phyloP scores from a whole-genome alignment of 2,113 vertebrate genomes.

The Chionis minor region DNA sequence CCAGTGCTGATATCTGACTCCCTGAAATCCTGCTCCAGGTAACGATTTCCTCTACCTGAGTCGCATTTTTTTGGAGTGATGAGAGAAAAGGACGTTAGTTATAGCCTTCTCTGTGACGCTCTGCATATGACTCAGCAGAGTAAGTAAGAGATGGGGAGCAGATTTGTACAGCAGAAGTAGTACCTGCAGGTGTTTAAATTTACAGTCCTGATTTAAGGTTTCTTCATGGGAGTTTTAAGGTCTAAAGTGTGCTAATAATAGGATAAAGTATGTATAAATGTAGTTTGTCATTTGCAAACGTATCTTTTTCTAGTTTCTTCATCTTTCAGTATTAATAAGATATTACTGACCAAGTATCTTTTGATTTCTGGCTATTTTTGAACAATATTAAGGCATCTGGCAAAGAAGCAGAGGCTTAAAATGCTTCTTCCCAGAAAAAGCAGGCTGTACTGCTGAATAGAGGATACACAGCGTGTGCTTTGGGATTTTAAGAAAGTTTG shows the following conservation, averaged over 20 bases:
- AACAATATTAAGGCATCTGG: not conserved
- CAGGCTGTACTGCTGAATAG: not conserved
- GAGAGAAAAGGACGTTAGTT: not conserved
- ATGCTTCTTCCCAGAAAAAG: not conserved
- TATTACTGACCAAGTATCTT: not conserved
- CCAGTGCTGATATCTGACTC: not conserved
- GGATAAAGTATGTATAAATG: not conserved
- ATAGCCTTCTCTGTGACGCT: not conserved
- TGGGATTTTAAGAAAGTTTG: not conserved
- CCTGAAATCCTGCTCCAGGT: not conserved
- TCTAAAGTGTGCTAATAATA: not conserved
- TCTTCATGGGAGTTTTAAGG: not conserved
- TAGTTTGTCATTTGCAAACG: not conserved
- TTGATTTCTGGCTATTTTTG: not conserved
- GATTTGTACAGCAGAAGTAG: not conserved
- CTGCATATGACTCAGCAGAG: not conserved
- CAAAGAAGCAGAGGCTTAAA: not conserved
- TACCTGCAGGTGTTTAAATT: not conserved
- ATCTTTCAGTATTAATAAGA: constrained; percentile 17
- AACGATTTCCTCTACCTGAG: not conserved
- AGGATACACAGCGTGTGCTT: not conserved
- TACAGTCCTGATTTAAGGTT: not conserved
- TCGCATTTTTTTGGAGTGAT: not conserved
- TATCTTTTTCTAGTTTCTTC: not conserved
- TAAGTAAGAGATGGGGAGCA: not conserved